These are phyloP conservation scores for Lasius platythorax DNA, from an alignment of 2,888 invertebrate species.

Conservation along the genomic window DNA sequence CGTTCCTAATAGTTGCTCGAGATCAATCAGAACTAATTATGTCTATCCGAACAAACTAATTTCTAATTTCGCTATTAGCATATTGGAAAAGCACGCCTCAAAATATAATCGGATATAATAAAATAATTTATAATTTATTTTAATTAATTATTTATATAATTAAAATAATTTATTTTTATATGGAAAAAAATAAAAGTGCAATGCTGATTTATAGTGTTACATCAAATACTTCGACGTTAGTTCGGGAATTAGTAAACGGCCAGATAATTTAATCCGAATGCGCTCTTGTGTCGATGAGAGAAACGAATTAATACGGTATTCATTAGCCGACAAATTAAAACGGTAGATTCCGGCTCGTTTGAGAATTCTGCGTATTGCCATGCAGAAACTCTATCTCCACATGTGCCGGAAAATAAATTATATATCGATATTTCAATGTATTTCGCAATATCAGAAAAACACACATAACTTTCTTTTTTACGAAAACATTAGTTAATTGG, in stretches of 20 bases:
- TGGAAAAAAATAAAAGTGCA: neutral
- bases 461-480: neutral
- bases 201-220: neutral
- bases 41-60: neutral
- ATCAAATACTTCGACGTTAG: neutral
- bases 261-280: neutral
- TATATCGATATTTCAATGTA: neutral
- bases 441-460: neutral
- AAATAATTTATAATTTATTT: neutral
- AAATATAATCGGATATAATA: neutral
- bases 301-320: neutral
- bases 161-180: neutral
- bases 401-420: constrained; percentile 1
- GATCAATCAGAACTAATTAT: neutral
- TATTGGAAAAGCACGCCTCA: neutral
- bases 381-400: neutral
- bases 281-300: neutral
- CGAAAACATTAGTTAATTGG: neutral
- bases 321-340: neutral
- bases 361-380: neutral
- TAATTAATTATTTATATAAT: too few species aligned
- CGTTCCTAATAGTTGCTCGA: neutral
- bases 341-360: neutral
- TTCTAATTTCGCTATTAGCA: neutral
- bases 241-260: neutral